A percentile compares a stretch with the other conserved stretches of the same genome.
Conservation (phyloP, 1,140 invertebrate genomes). For the Gryon sp. region DNA sequence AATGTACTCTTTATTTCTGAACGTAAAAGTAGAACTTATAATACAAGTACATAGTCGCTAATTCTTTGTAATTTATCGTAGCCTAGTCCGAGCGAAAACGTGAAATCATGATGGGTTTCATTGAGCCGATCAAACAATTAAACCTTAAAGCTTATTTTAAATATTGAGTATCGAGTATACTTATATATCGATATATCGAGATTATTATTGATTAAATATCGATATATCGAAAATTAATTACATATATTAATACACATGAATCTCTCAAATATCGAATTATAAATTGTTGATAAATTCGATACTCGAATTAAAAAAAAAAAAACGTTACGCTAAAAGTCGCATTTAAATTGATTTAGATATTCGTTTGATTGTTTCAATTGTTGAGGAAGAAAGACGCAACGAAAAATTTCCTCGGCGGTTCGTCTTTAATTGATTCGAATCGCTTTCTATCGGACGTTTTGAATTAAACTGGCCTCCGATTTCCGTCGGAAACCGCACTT, state of each 20-base stretch:
- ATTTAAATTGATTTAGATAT: conserved; percentile 21
- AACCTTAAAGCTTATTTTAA: too few relatives aligned
- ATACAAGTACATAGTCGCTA: conserved; percentile 65
- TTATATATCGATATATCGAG: too few relatives aligned
- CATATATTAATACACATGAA: too few relatives aligned
- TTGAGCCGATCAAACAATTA: conserved; percentile 28
- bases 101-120: conserved; percentile 32
- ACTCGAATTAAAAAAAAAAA: too few relatives aligned
- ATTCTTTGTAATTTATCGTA: conserved; percentile 65
- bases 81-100: conserved; percentile 56
- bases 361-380: conserved; percentile 45
- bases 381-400: not conserved
- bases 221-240: too few relatives aligned
- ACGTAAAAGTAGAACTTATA: conserved; percentile 67
- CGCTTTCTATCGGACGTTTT: conserved; percentile 13
- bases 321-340: conserved; percentile 25
- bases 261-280: too few relatives aligned
- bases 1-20: conserved; percentile 64
- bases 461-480: conserved; percentile 40
- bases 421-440: conserved; percentile 1
- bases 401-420: conserved; percentile 1
- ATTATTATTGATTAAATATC: too few relatives aligned
- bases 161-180: too few relatives aligned
- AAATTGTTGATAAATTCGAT: too few relatives aligned
- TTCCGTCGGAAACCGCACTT: conserved; percentile 10